phyloP scores from a whole-genome alignment of 2,888 invertebrate species.

The Theristus sp. region DNA sequence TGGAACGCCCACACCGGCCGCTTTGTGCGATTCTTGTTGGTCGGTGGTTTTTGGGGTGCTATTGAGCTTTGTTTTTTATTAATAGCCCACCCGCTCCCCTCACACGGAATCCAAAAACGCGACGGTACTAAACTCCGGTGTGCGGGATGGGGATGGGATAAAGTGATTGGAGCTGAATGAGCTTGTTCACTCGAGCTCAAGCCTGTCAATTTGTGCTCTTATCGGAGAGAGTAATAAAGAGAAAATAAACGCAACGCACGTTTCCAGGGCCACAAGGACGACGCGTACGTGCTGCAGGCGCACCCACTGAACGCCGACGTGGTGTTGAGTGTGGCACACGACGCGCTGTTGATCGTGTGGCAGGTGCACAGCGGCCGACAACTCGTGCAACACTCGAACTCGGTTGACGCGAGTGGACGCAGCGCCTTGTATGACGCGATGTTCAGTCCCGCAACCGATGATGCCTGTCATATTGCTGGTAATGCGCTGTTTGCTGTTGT shows the following conservation, averaged over 20 bases:
- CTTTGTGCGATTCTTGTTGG: conserved; percentile 37
- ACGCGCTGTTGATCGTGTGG: conserved; percentile 52
- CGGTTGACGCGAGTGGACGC: conserved; percentile 44
- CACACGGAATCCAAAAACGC: too few species aligned
- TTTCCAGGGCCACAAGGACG: conserved; percentile 61
- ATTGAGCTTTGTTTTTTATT: too few species aligned
- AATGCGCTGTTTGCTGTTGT: too few species aligned
- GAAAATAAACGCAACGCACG: conserved; percentile 1
- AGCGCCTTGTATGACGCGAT: conserved; percentile 93
- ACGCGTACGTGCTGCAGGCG: conserved; percentile 77
- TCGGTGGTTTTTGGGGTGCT: conserved; percentile 12
- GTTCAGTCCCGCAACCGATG: conserved; percentile 60
- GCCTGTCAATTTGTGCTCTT: not conserved
- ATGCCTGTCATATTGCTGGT: too few species aligned
- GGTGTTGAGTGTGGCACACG: conserved; percentile 78
- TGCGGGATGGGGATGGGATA: too few species aligned
- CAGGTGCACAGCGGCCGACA: conserved; percentile 27
- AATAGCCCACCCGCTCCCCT: too few species aligned
- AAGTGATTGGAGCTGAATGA: too few species aligned
- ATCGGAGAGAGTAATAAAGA: not conserved
- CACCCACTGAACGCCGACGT: conserved; percentile 57
- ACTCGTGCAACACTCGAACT: conserved; percentile 5
- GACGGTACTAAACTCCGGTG: too few species aligned
- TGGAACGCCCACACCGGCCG: conserved; percentile 47
- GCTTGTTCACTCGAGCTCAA: too few species aligned